These are phyloP conservation scores for Tetramorium bicarinatum DNA, from an alignment of 2,888 invertebrate genomes.

Conservation along the genomic window DNA sequence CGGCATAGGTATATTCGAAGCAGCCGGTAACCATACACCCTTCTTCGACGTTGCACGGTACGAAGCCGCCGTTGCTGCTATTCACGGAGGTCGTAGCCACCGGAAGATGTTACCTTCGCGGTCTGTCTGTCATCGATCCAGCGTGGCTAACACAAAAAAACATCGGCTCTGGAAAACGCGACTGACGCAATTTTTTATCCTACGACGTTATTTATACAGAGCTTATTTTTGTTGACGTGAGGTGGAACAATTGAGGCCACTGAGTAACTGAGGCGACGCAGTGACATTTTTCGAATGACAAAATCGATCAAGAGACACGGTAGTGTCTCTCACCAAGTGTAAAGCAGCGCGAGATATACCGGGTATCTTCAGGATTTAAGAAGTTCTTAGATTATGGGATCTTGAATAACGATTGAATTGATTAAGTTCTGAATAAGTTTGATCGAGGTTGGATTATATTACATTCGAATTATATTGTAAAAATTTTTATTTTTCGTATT, in stretches of 20 bases:
- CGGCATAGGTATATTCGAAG: conserved; percentile 88
- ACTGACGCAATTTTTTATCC: conserved; percentile 55
- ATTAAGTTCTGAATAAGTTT: too few species aligned
- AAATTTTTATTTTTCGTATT: too few species aligned
- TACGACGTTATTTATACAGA: conserved; percentile 23
- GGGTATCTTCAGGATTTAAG: too few species aligned
- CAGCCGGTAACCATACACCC: conserved; percentile 94
- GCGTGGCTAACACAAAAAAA: conserved; percentile 92
- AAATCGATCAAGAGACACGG: neutral
- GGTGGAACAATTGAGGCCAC: conserved; percentile 28
- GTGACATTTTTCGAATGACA: neutral
- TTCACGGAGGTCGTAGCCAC: conserved; percentile 97
- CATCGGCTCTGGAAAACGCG: conserved; percentile 63
- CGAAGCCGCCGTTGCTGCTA: conserved; percentile 91
- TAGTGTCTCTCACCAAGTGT: too few species aligned
- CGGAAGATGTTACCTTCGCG: conserved; percentile 92
- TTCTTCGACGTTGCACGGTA: conserved; percentile 91
- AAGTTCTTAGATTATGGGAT: too few species aligned
- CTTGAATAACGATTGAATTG: too few species aligned
- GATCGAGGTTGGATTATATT: too few species aligned
- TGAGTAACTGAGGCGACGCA: neutral
- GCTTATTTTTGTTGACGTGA: conserved; percentile 30
- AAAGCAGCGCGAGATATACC: too few species aligned
- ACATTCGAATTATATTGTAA: too few species aligned
- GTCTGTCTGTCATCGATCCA: conserved; percentile 92